A percentile compares a stretch with the other conserved stretches of the same genome.
Conservation (phyloP, 2,797 vertebrate genomes). For the Otolemur crassicaudatus region DNA sequence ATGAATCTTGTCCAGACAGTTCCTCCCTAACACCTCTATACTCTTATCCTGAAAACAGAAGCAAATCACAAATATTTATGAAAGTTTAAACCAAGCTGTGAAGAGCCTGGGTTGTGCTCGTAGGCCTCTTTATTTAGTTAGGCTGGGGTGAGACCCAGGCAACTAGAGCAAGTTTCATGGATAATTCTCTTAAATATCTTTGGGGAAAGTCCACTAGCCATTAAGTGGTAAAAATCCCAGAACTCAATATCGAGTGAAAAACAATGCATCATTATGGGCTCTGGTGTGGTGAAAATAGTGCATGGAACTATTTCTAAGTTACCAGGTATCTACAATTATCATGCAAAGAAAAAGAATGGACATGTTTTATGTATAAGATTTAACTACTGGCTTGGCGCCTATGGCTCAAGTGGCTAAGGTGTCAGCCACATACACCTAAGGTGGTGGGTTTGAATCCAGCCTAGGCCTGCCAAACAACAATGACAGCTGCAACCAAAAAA, state of each 20-base stretch:
- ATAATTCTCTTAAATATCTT: no score
- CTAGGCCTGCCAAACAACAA: no score
- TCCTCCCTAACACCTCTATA: neutral
- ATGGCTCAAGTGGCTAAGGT: no score
- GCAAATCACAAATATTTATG: neutral
- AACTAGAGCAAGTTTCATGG: neutral
- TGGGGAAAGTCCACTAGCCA: neutral
- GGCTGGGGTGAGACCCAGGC: accelerated
- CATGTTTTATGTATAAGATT: neutral
- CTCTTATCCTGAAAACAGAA: neutral
- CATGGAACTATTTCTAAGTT: neutral
- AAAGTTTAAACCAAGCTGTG: neutral
- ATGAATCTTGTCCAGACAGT: neutral
- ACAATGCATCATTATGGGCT: neutral
- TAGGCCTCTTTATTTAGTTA: neutral
- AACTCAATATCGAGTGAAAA: neutral
- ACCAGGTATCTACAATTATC: neutral
- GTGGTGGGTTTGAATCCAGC: no score
- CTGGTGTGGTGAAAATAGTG: neutral
- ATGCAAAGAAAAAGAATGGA: neutral
- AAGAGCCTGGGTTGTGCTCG: neutral
- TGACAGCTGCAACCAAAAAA: no score
- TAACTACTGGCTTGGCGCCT: neutral
- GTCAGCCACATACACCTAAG: no score
- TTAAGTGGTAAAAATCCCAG: neutral